Percentiles rank a stretch among this genome's conserved stretches.
These are phyloP conservation scores for Ceratitis capitata DNA, from an alignment of 1,140 invertebrate genomes.

Conservation along the genomic window DNA sequence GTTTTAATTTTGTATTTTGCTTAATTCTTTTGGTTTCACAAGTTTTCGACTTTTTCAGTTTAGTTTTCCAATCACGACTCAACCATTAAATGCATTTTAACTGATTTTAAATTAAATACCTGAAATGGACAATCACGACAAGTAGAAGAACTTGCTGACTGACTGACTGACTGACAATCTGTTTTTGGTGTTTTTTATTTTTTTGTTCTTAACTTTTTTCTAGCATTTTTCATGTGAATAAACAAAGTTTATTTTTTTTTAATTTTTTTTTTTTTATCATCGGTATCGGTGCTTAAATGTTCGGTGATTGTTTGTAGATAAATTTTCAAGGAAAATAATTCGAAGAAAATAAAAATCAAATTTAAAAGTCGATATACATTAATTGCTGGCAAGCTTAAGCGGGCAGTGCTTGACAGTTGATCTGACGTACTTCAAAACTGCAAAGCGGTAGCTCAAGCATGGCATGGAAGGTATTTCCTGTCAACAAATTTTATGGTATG, in stretches of 20 bases:
- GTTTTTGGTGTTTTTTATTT: not conserved
- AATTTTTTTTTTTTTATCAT: no score
- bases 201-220: not conserved
- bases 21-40: not conserved
- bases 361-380: no score
- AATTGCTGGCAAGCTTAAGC: no score
- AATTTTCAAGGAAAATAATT: no score
- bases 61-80: slow-evolving; percentile 35
- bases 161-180: not conserved
- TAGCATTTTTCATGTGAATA: not conserved
- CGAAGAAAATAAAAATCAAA: no score
- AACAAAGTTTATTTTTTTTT: not conserved
- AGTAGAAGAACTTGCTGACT: not conserved
- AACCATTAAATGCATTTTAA: slow-evolving; percentile 37
- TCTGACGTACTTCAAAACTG: no score
- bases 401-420: no score
- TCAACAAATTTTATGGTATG: no score
- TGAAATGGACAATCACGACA: slow-evolving; percentile 36
- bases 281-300: not conserved
- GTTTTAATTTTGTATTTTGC: not conserved
- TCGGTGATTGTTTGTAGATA: not conserved
- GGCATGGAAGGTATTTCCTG: no score
- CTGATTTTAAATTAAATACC: slow-evolving; percentile 37
- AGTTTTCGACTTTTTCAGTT: not conserved
- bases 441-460: no score